Evolutionary conservation across 2,888 invertebrate species (phyloP).

Genomic region (Tiliacea citrago): DNA sequence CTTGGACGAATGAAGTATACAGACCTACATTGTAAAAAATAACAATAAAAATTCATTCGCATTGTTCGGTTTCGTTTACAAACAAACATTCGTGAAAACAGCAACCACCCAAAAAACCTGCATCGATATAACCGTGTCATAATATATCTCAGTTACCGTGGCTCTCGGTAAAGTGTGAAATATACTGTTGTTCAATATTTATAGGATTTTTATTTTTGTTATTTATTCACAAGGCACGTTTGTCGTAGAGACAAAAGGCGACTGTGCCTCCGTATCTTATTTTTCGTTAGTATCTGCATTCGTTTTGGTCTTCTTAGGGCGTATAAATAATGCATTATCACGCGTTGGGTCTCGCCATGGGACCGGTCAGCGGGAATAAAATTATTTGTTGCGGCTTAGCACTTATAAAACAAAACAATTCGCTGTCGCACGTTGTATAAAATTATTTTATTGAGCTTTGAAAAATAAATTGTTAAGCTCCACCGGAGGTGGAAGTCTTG

Average conservation of each 20-base stretch:
- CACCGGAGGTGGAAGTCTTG: slow-evolving; percentile 16
- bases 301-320: slow-evolving; percentile 87
- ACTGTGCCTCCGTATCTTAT: slow-evolving; percentile 80
- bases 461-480: slow-evolving; percentile 43
- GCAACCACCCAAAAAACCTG: slow-evolving; percentile 80
- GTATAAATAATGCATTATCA: slow-evolving; percentile 90
- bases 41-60: slow-evolving; percentile 73
- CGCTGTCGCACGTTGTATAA: slow-evolving; percentile 56
- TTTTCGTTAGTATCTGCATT: slow-evolving; percentile 89
- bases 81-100: slow-evolving; percentile 85
- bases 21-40: slow-evolving; percentile 64
- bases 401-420: slow-evolving; percentile 76
- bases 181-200: slow-evolving; percentile 89
- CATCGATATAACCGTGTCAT: slow-evolving; percentile 83
- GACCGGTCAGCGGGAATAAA: slow-evolving; percentile 80
- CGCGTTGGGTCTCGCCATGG: slow-evolving; percentile 80
- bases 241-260: slow-evolving; percentile 85
- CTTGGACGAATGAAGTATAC: slow-evolving; percentile 58
- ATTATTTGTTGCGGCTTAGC: slow-evolving; percentile 81
- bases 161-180: slow-evolving; percentile 87
- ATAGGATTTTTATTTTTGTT: slow-evolving; percentile 89
- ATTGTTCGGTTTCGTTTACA: slow-evolving; percentile 86
- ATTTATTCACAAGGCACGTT: slow-evolving; percentile 88
- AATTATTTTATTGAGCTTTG: slow-evolving; percentile 61
- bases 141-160: slow-evolving; percentile 87